Evolutionary conservation across 2,113 vertebrate species (phyloP).

Genomic region (Nymphicus hollandicus): DNA sequence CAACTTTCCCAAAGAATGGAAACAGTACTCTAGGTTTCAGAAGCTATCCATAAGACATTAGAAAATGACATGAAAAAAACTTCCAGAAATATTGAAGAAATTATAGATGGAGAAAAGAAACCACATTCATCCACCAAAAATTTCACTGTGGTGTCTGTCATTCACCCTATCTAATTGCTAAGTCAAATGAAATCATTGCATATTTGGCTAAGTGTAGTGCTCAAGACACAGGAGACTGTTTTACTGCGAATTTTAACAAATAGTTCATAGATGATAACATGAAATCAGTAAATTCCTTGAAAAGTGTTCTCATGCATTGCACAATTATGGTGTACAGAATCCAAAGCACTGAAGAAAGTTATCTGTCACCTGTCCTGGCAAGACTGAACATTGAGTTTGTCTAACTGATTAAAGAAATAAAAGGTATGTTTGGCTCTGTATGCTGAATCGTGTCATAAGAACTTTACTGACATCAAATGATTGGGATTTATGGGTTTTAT

Average conservation of each 20-base stretch:
- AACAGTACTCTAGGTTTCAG: not conserved
- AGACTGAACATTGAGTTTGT: not conserved
- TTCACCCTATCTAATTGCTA: not conserved
- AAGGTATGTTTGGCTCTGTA: not conserved
- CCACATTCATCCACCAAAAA: not conserved
- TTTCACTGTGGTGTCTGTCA: not conserved
- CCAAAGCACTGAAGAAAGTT: not conserved
- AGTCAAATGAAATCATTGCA: not conserved
- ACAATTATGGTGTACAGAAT: not conserved
- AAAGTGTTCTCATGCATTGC: not conserved
- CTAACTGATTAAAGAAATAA: not conserved
- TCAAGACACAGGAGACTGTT: not conserved
- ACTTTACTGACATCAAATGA: not conserved
- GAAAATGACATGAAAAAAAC: not conserved
- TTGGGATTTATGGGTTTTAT: not conserved
- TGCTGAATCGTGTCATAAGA: not conserved
- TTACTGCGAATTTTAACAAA: not conserved
- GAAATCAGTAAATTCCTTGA: not conserved
- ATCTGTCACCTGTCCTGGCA: not conserved
- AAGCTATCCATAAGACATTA: not conserved
- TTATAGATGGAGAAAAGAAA: not conserved
- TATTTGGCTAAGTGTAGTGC: not conserved
- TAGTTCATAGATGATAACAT: not conserved
- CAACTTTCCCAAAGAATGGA: not conserved
- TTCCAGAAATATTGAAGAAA: not conserved